Percentiles rank a stretch among this genome's conserved stretches.
These are phyloP conservation scores for Muraenolepis orangiensis DNA, from an alignment of 2,797 vertebrate species.

Conservation along the genomic window DNA sequence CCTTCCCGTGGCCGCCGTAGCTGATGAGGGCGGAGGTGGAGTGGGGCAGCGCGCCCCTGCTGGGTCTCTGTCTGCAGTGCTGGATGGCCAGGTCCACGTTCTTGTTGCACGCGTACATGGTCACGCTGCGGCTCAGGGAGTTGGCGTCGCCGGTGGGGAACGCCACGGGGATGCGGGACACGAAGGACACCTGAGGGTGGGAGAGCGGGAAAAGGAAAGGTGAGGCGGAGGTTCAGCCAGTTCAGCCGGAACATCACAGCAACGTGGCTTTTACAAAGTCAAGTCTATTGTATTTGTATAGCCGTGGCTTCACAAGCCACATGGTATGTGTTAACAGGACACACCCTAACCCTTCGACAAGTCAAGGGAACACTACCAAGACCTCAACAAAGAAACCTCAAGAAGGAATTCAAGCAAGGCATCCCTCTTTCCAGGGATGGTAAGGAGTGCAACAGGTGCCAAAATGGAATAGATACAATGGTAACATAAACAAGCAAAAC, in stretches of 20 bases:
- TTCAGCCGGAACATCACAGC: too few relatives aligned
- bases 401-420: not conserved
- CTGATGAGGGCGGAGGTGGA: conserved; percentile 88
- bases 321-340: not conserved
- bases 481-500: not conserved
- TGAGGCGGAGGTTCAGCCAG: not conserved
- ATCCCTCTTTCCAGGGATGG: not conserved
- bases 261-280: too few relatives aligned
- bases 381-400: not conserved
- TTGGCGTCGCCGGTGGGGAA: conserved; percentile 95
- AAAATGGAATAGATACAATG: not conserved
- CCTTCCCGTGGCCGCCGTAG: conserved; percentile 83
- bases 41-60: conserved; percentile 76
- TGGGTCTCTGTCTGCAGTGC: conserved; percentile 87
- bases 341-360: too few relatives aligned
- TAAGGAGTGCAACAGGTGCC: not conserved
- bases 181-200: conserved; percentile 89
- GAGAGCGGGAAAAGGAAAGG: not conserved
- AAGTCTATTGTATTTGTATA: not conserved
- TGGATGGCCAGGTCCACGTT: conserved; percentile 95
- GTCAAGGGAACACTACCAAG: not conserved
- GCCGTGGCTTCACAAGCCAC: too few relatives aligned
- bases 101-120: conserved; percentile 98
- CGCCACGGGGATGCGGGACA: conserved; percentile 96
- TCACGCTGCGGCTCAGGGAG: conserved; percentile 93